These are phyloP conservation scores for Natrix natrix DNA, from an alignment of 2,797 vertebrate species.

Conservation along the genomic window DNA sequence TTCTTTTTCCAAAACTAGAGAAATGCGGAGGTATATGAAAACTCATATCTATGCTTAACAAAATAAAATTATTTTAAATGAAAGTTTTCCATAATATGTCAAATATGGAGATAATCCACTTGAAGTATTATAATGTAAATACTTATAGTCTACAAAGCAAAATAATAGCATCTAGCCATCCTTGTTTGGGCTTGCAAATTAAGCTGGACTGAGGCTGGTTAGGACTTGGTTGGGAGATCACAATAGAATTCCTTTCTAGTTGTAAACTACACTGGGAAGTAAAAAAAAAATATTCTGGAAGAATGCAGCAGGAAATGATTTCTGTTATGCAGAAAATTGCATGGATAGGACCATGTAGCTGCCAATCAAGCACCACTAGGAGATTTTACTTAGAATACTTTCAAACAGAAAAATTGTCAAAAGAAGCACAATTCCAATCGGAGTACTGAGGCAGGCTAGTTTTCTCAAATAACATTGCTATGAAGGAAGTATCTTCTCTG, in stretches of 20 bases:
- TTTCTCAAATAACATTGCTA: background rate
- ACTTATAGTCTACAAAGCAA: background rate
- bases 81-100: slow-evolving; percentile 26
- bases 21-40: slow-evolving; percentile 25
- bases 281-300: background rate
- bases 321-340: background rate
- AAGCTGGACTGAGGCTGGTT: background rate
- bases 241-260: background rate
- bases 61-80: slow-evolving; percentile 40
- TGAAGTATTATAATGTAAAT: slow-evolving; percentile 6
- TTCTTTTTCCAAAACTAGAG: background rate
- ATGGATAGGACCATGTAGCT: background rate
- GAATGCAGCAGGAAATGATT: background rate
- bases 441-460: background rate
- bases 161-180: background rate
- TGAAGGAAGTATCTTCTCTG: background rate
- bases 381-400: slow-evolving; percentile 8
- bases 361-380: background rate
- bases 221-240: background rate
- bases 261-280: background rate
- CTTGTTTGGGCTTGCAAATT: background rate
- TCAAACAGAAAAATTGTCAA: background rate
- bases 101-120: slow-evolving; percentile 38
- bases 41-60: slow-evolving; percentile 35
- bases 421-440: background rate